These are phyloP conservation scores for Gyps fulvus DNA, from an alignment of 2,113 vertebrate genomes.

Conservation along the genomic window DNA sequence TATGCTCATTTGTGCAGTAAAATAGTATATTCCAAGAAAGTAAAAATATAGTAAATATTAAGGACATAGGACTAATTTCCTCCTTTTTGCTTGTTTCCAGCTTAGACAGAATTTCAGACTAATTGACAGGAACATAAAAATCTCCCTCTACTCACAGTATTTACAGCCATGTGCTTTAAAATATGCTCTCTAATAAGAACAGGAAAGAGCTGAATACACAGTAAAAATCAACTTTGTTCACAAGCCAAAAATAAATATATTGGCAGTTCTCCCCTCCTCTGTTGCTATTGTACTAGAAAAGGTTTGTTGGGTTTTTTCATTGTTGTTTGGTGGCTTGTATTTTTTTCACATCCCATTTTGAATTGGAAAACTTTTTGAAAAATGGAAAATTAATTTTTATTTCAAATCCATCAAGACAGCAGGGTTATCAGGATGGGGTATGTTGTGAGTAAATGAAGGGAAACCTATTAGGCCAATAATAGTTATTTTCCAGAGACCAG, in stretches of 20 bases:
- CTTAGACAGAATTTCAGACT: slow-evolving; percentile 35
- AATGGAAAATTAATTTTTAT: background rate
- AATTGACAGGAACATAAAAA: slow-evolving; percentile 55
- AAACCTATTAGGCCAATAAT: background rate
- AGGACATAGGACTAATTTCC: background rate
- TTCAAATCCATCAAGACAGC: background rate
- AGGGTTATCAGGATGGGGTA: background rate
- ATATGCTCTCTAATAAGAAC: background rate
- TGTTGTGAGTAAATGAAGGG: background rate
- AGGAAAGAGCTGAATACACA: slow-evolving; percentile 64
- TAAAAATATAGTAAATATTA: background rate
- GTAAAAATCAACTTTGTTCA: slow-evolving; percentile 62
- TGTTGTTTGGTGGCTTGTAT: background rate
- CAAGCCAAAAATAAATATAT: slow-evolving; percentile 46
- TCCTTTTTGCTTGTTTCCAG: background rate
- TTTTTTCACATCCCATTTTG: background rate
- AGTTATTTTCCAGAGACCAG: background rate
- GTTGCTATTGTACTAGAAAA: background rate
- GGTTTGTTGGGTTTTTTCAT: background rate
- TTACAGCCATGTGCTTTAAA: background rate
- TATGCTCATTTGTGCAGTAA: background rate
- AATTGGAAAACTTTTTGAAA: background rate
- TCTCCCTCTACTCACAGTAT: slow-evolving; percentile 32
- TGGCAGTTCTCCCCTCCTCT: background rate
- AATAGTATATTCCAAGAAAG: background rate